phyloP scores from a whole-genome alignment of 2,113 vertebrate genomes.

The Catharus minimus region DNA sequence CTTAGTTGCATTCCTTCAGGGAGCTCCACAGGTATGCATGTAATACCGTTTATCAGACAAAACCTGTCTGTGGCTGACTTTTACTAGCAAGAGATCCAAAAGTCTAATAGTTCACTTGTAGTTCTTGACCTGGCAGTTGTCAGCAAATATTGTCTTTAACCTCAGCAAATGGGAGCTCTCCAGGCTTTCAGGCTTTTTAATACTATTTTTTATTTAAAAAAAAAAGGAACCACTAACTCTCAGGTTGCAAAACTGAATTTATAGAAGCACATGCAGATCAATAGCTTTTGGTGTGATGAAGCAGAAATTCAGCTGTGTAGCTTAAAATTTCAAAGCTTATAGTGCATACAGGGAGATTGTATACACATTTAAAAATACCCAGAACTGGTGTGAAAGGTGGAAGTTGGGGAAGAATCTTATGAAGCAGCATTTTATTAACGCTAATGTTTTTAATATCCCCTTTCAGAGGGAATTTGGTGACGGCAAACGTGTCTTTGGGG shows the following conservation, averaged over 20 bases:
- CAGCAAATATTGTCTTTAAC: neutral
- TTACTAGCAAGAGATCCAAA: neutral
- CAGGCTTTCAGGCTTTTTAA: neutral
- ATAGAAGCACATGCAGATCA: neutral
- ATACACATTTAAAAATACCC: neutral
- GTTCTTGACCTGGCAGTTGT: neutral
- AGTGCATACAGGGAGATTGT: neutral
- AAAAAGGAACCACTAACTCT: neutral
- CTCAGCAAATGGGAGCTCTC: neutral
- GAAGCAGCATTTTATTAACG: neutral
- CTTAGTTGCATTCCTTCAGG: neutral
- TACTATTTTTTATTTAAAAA: no score
- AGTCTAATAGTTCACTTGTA: neutral
- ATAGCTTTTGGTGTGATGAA: neutral
- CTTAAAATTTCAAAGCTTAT: neutral
- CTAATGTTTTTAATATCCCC: neutral
- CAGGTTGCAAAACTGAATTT: neutral
- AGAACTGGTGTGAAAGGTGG: neutral
- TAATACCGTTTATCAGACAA: neutral
- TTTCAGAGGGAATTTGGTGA: slow-evolving; percentile 93
- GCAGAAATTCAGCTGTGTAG: neutral
- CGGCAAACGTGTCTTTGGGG: slow-evolving; percentile 91
- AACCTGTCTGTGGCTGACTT: neutral
- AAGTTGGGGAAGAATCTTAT: neutral
- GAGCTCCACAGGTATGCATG: neutral